Evolutionary conservation across 2,113 vertebrate genomes (phyloP), one percentile per base, ranked within the genome.

Genomic region (Xiphophorus maculatus): DNA sequence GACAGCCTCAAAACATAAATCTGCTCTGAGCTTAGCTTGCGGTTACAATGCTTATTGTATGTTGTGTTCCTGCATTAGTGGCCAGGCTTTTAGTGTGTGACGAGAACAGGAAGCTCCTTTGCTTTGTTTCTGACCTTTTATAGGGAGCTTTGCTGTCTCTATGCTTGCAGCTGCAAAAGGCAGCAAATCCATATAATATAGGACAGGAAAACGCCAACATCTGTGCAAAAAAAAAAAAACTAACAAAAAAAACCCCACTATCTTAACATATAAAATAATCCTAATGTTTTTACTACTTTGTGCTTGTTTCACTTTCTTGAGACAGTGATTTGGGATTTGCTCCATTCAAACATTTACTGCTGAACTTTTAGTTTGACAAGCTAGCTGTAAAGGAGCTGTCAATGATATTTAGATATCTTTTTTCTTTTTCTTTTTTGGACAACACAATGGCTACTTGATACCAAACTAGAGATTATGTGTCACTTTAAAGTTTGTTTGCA

Each of bases 31-130:
- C 30, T 29, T 14, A 15, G 37, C 72, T 27, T 10, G 19, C 9
- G 58, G 42, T 65, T 40, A 33, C 25, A 37, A 69, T 73, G 25
- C 64, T 30, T 19, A 40, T 28, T 35, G 73, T 61, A 37, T 74
- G 69, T 66, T 33, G 69, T 69, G 32, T 71, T 61, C 54, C 32
- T 63, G 73, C 75, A 81, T 77, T 87, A 79, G 77, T 63, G 69
- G 73, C 33, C 10, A 13, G 63, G 80, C 81, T 80, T 83, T 88
- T 80, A 86, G 71, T 32, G 77, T 22, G 42, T 25, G 63, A 33
- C 13, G 25, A 74, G 73, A 66, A 73, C 33, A 27, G 58, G 3
- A 66, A 76, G 61, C 63, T 51, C 70, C 37, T 32, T 37, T 58
- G 54, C 14, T 6, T 32, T 37, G 0, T 63, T 48, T 73, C 25